phyloP scores from a whole-genome alignment of 2,888 invertebrate species.

The Trileptium ribeirensis region DNA sequence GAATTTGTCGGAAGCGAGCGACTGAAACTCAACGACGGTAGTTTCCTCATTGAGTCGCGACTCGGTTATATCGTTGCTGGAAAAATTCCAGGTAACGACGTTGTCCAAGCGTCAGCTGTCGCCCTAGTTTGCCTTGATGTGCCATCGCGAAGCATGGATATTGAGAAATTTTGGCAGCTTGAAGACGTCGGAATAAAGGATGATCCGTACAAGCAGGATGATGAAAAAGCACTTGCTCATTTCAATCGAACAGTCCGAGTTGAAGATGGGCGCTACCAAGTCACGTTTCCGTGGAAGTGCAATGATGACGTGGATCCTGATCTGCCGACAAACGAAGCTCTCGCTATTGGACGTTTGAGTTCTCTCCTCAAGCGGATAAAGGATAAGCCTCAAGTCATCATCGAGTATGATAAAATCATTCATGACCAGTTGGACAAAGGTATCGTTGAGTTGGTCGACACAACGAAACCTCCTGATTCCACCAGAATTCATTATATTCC shows the following conservation, averaged over 20 bases:
- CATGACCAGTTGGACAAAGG: background rate
- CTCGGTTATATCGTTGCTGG: background rate
- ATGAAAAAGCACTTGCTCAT: background rate
- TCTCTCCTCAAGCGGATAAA: background rate
- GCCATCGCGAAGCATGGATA: background rate
- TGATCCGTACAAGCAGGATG: background rate
- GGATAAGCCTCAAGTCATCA: background rate
- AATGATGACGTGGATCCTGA: background rate
- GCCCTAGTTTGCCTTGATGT: background rate
- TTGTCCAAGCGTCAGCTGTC: background rate
- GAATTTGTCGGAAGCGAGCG: background rate
- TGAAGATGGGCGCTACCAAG: background rate
- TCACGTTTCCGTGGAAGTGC: background rate
- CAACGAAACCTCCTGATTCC: background rate
- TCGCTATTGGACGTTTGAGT: background rate
- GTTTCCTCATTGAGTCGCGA: background rate
- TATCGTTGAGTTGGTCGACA: background rate
- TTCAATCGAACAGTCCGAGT: background rate
- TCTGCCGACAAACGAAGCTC: background rate
- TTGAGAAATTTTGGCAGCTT: background rate
- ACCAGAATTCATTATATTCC: slow-evolving; percentile 2
- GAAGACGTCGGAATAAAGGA: background rate
- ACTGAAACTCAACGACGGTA: background rate
- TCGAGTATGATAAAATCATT: background rate
- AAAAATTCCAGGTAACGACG: background rate